Evolutionary conservation across 2,113 vertebrate genomes (phyloP), one percentile per base, ranked within the genome.

Genomic region (Heloderma charlesbogerti): DNA sequence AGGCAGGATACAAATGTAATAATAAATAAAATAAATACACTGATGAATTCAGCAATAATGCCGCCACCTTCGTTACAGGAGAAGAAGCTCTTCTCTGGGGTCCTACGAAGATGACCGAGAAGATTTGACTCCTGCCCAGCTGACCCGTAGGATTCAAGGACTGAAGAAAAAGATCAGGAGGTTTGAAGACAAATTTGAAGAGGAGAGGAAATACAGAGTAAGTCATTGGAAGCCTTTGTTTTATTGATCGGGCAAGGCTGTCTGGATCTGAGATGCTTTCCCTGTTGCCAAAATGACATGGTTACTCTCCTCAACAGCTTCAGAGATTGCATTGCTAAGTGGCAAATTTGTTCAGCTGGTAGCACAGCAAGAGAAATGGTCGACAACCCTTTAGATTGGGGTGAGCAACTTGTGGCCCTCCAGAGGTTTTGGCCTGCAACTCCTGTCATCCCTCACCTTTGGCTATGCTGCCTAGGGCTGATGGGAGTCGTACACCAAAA

Each of bases 81-180:
- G 98, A 57, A 97, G 99, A 63, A 98, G 99, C 88, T 99, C 98
- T 1, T 99, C 99, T 1, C 97, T 99, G 37, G 98, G 99, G 0
- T 99, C 99, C 93, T 99, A 98, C 0, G 98, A 99, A 15, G 99
- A 99, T 0, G 98, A 99, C 18, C 98, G 98, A 71, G 98, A 98
- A 90, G 98, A 99, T 93, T 94, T 99, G 92, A 99, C 98, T 0
- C 97, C 98, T 0, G 98, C 98, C 0, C 99, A 99, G 83, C 98
- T 99, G 94, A 99, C 99, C 0, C 98, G 98, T 80, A 98, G 98
- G 94, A 99, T 99, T 95, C 99, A 99, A 83, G 97, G 97, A 48
- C 97, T 99, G 71, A 99, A 99, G 96, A 99, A 99, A 91, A 99
- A 99, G 96, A 99, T 99, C 93, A 98, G 98, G 88, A 98, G 97